Conservation (phyloP, 64 coral and sea anemone species). For the Acropora tenuis region DNA sequence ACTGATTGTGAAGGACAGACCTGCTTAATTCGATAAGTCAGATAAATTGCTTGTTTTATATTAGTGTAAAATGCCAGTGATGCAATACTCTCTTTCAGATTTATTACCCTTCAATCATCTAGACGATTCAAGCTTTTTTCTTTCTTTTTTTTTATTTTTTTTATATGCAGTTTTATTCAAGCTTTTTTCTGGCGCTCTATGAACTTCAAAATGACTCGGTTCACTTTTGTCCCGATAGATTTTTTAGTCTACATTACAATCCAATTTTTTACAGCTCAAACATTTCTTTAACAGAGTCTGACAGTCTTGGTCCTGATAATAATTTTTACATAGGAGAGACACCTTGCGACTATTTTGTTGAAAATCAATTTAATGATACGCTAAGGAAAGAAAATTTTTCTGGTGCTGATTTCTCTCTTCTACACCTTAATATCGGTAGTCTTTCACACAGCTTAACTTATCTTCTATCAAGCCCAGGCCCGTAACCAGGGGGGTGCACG, state of each 20-base stretch:
- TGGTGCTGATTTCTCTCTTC: slow-evolving; percentile 38
- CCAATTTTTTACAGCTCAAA: slow-evolving; percentile 37
- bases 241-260: slow-evolving; percentile 60
- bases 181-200: slow-evolving; percentile 3
- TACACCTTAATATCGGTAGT: slow-evolving; percentile 5
- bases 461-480: slow-evolving; percentile 2
- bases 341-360: slow-evolving; percentile 70
- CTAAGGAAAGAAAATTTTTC: slow-evolving; percentile 25
- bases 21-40: too few species aligned
- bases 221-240: slow-evolving; percentile 37
- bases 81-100: too few species aligned
- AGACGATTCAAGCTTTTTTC: neutral
- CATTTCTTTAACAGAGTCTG: slow-evolving; percentile 32
- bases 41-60: too few species aligned
- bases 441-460: slow-evolving; percentile 11
- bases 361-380: slow-evolving; percentile 62
- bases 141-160: too few species aligned
- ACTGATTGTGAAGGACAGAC: too few species aligned
- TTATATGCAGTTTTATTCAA: too few species aligned
- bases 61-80: too few species aligned
- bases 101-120: slow-evolving; percentile 66
- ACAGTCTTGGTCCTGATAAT: slow-evolving; percentile 52
- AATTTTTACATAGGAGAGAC: slow-evolving; percentile 68
- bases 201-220: slow-evolving; percentile 46
- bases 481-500: too few species aligned